A percentile compares a stretch with the other conserved stretches of the same genome.
phyloP scores from a whole-genome alignment of 2,797 vertebrate genomes.

The Notolabrus celidotus region DNA sequence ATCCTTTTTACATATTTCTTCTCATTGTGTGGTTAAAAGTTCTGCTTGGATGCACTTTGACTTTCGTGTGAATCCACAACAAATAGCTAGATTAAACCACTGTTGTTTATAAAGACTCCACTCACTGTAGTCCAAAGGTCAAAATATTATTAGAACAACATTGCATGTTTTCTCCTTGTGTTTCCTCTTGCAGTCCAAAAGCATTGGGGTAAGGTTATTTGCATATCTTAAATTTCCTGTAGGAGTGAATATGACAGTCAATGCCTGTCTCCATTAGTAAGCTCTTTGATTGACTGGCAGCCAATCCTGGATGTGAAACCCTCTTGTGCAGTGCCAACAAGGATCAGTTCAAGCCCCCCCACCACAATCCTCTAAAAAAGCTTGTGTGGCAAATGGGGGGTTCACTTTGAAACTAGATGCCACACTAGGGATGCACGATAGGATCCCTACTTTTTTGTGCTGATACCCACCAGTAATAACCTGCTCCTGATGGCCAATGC shows the following conservation, averaged over 20 bases:
- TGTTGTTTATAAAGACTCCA: not conserved
- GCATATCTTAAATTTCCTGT: not conserved
- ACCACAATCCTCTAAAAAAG: not conserved
- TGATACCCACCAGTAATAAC: too few relatives aligned
- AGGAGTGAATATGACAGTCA: not conserved
- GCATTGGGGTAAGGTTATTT: not conserved
- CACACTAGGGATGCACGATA: too few relatives aligned
- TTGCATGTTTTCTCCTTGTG: not conserved
- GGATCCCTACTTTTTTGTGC: too few relatives aligned
- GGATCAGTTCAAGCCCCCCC: not conserved
- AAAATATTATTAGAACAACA: not conserved
- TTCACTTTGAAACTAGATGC: too few relatives aligned
- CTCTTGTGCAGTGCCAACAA: not conserved
- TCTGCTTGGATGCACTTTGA: constrained; percentile 6
- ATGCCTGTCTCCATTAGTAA: not conserved
- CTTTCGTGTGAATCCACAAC: not conserved
- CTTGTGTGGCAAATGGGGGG: too few relatives aligned
- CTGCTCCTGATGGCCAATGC: too few relatives aligned
- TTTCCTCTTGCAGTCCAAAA: not conserved
- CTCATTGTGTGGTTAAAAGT: not conserved
- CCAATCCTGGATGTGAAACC: not conserved
- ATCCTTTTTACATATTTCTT: not conserved
- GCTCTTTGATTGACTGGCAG: not conserved
- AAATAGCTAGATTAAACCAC: constrained; percentile 9
- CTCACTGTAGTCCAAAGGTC: not conserved